Percentiles rank a stretch among this genome's conserved stretches.
phyloP scores from a whole-genome alignment of 2,888 invertebrate genomes.

The Agrotis segetum region DNA sequence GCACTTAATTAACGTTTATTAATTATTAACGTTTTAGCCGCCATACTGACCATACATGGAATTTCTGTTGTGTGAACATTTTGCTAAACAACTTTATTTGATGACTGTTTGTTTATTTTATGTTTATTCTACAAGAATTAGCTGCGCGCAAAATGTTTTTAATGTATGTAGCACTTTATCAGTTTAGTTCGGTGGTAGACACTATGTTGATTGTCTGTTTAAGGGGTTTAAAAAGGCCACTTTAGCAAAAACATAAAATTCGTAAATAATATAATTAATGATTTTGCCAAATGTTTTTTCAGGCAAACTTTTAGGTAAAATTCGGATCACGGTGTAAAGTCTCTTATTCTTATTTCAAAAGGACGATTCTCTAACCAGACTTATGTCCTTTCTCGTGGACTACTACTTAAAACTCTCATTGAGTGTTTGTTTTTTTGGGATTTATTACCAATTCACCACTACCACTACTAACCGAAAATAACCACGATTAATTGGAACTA shows the following conservation, averaged over 20 bases:
- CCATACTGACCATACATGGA: slow-evolving; percentile 38
- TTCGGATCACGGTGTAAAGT: too few relatives aligned
- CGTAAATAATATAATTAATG: too few relatives aligned
- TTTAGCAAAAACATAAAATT: too few relatives aligned
- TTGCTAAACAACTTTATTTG: slow-evolving; percentile 40
- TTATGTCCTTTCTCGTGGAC: too few relatives aligned
- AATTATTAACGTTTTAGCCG: slow-evolving; percentile 58
- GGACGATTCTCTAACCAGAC: too few relatives aligned
- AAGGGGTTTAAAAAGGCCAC: too few relatives aligned
- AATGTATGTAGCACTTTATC: not conserved
- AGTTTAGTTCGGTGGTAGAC: not conserved
- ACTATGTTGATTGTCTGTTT: not conserved
- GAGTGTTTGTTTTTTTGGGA: too few relatives aligned
- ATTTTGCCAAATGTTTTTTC: too few relatives aligned
- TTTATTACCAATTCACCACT: too few relatives aligned
- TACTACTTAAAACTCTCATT: too few relatives aligned
- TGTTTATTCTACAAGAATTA: slow-evolving; percentile 14
- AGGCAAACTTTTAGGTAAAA: not conserved
- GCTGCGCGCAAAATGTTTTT: not conserved
- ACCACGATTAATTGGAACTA: not conserved
- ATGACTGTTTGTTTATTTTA: slow-evolving; percentile 31
- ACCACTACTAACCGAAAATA: too few relatives aligned
- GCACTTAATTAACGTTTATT: slow-evolving; percentile 64
- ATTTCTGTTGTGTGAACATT: slow-evolving; percentile 45
- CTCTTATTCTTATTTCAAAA: too few relatives aligned